Conservation (phyloP, 2,797 vertebrate genomes). For the Epinephelus malabaricus region DNA sequence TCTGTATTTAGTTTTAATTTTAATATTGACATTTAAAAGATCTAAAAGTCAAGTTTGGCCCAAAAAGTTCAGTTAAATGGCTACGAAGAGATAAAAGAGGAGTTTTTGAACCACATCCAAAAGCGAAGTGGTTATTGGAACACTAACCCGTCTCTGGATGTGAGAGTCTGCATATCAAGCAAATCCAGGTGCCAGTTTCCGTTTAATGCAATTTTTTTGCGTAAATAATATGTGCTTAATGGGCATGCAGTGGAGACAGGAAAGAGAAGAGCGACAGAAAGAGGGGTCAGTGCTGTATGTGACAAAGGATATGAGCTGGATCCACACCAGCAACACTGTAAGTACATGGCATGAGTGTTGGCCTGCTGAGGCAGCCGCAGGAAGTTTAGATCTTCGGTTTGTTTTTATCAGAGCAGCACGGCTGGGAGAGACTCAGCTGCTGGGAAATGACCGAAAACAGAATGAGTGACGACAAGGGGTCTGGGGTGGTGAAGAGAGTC, state of each 20-base stretch:
- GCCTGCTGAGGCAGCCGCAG: slow-evolving; percentile 36
- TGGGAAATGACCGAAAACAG: slow-evolving; percentile 39
- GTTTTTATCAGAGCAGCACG: slow-evolving; percentile 46
- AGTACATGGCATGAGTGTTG: slow-evolving; percentile 16
- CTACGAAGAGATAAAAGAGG: not conserved
- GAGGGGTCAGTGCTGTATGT: slow-evolving; percentile 19
- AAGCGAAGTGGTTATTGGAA: not conserved
- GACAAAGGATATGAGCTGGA: slow-evolving; percentile 46
- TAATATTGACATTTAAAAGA: not conserved
- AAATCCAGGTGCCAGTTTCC: slow-evolving; percentile 4
- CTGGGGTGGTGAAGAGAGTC: not conserved
- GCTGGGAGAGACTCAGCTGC: slow-evolving; percentile 43
- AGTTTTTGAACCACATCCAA: not conserved
- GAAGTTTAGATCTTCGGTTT: slow-evolving; percentile 64
- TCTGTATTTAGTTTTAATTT: not conserved
- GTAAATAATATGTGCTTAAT: not conserved
- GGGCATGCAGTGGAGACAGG: slow-evolving; percentile 12
- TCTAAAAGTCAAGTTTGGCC: not conserved
- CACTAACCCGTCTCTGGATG: not conserved
- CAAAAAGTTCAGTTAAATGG: not conserved
- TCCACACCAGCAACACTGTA: slow-evolving; percentile 12
- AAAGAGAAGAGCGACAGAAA: slow-evolving; percentile 23
- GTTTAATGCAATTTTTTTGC: not conserved
- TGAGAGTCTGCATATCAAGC: not conserved
- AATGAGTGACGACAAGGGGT: slow-evolving; percentile 6